Evolutionary conservation across 2,888 invertebrate genomes (phyloP), one percentile per base, ranked within the genome.

Genomic region (Caenorhabditis uteleia): DNA sequence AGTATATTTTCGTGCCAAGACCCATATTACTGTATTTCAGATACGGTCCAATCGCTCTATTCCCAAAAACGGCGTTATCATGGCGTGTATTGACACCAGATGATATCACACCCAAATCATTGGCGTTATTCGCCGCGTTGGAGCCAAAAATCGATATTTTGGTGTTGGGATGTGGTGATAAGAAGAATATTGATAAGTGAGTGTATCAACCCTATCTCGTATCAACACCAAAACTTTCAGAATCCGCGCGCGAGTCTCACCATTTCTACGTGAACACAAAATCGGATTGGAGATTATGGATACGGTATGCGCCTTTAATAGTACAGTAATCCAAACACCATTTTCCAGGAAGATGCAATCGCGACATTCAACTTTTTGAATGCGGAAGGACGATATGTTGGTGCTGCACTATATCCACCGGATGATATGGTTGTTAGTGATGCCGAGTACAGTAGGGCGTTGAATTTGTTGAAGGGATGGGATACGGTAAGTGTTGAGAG

Each of bases 331-430:
- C n/a, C n/a, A n/a, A n/a, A n/a, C n/a, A n/a, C 4, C 10, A 29
- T 36, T 33, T 59, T 77, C 62, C 70, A 86, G 85, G 89, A 91
- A 71, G 89, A 90, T 81, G 95, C 95, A 0, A 90, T 91, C 77
- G 86, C 92, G 2, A 91, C 91, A 0, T 97, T 91, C 85, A 97
- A 95, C 86, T 95, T 93, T 83, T 86, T 95, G 36, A 91, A 90
- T 83, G 88, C 90, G 0, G 95, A 97, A 84, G 88, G 89, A 45
- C 86, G 90, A 59, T 88, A 87, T 76, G 89, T 89, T 12, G 88
- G 86, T 16, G 88, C 85, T 10, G 88, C 85, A 0, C 74, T 88
- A 8, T 84, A 88, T 42, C 88, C 88, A 2, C 87, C 88, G 0
- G 56, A 64, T 53, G 78, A 79, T 26, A 56, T 79, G 70, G 55